phyloP scores from a whole-genome alignment of 92 coral and sea anemone species.

The Umimayanthus chanpuru region DNA sequence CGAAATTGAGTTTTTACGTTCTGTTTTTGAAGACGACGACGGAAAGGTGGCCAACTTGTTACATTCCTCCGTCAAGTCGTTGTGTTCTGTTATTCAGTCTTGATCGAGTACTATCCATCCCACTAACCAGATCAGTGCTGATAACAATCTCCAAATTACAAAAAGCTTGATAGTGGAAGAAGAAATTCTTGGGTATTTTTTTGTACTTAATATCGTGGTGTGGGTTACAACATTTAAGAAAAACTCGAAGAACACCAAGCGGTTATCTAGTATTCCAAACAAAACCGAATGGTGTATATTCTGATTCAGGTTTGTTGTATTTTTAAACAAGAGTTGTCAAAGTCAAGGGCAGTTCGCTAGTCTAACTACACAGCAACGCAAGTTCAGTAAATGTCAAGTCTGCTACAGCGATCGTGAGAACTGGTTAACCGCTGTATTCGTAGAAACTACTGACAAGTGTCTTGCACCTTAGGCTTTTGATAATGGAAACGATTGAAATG shows the following conservation, averaged over 20 bases:
- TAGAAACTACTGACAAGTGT: background rate
- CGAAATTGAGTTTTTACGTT: no score
- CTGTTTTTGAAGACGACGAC: no score
- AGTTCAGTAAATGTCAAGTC: no score
- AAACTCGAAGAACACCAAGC: slow-evolving; percentile 26
- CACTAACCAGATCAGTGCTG: no score
- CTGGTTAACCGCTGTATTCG: background rate
- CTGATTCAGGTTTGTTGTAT: slow-evolving; percentile 18
- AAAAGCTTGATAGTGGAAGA: no score
- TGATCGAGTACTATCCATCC: no score
- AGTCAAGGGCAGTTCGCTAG: background rate
- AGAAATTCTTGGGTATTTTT: background rate
- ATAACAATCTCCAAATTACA: no score
- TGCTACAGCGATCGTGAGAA: background rate
- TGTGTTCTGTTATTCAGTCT: no score
- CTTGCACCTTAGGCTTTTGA: background rate
- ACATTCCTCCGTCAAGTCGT: no score
- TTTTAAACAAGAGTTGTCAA: background rate
- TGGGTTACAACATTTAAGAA: slow-evolving; percentile 21
- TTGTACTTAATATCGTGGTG: slow-evolving; percentile 28
- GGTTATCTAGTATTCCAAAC: background rate
- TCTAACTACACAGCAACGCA: background rate
- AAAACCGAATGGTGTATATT: slow-evolving; percentile 34
- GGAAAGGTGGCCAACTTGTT: no score
- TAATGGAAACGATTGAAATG: background rate